Conservation (phyloP, 1,140 invertebrate genomes). For the Thrips palmi region DNA sequence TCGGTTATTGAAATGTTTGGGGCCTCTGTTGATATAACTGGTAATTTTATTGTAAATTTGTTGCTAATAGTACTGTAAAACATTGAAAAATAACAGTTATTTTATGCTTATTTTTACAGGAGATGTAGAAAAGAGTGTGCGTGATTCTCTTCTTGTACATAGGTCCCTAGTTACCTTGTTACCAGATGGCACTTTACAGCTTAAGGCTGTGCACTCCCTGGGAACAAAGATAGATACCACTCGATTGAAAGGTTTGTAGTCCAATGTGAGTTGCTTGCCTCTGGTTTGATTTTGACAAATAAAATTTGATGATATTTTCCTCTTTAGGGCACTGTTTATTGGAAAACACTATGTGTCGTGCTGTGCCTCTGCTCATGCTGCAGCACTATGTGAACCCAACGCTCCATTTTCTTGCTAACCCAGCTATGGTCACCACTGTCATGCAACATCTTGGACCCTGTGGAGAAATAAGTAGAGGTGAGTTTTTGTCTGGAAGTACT, state of each 20-base stretch:
- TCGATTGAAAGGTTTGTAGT: slow-evolving; percentile 20
- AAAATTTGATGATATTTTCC: slow-evolving; percentile 5
- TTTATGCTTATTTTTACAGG: slow-evolving; percentile 15
- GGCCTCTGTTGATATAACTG: too few species aligned
- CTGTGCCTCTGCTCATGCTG: slow-evolving; percentile 45
- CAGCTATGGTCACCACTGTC: slow-evolving; percentile 32
- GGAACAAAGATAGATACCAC: slow-evolving; percentile 23
- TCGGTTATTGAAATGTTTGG: too few species aligned
- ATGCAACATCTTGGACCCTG: slow-evolving; percentile 18
- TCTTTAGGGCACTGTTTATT: slow-evolving; percentile 40
- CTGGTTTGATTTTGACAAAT: slow-evolving; percentile 14
- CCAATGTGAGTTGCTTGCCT: slow-evolving; percentile 16
- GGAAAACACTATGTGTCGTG: slow-evolving; percentile 39
- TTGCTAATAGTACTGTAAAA: too few species aligned
- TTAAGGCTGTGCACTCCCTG: slow-evolving; percentile 18
- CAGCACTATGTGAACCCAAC: slow-evolving; percentile 54
- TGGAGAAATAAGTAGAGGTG: slow-evolving; percentile 20
- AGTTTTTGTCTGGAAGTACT: slow-evolving; percentile 10
- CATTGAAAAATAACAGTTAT: too few species aligned
- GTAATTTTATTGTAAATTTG: too few species aligned
- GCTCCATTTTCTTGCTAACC: slow-evolving; percentile 41
- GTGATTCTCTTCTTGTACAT: slow-evolving; percentile 21
- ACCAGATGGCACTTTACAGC: slow-evolving; percentile 15
- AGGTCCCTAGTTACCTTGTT: slow-evolving; percentile 19
- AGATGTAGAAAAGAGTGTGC: slow-evolving; percentile 14